A percentile compares a stretch with the other conserved stretches of the same genome.
Evolutionary conservation across 2,113 vertebrate genomes (phyloP).

Genomic region (Marcusenius ussheri): DNA sequence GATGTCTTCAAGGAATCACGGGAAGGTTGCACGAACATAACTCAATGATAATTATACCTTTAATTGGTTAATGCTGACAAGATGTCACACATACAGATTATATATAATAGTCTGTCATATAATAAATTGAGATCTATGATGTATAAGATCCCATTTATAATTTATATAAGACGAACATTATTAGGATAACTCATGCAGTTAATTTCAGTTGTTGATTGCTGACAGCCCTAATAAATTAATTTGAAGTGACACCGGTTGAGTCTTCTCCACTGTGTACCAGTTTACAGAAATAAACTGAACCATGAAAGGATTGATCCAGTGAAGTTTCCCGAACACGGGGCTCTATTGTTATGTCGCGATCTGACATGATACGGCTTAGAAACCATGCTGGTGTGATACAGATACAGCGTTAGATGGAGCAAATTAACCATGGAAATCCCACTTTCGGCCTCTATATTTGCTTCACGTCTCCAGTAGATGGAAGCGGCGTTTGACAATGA

Average conservation of each 20-base stretch:
- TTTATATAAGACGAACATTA: background rate
- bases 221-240: background rate
- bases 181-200: background rate
- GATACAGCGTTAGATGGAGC: conserved; percentile 61
- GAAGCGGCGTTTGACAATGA: conserved; percentile 53
- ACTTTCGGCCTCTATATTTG: conserved; percentile 52
- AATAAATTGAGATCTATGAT: background rate
- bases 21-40: background rate
- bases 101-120: background rate
- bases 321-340: conserved; percentile 22
- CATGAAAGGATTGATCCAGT: conserved; percentile 18
- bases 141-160: background rate
- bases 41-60: background rate
- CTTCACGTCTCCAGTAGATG: conserved; percentile 53
- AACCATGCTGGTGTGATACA: conserved; percentile 19
- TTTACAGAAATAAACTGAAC: background rate
- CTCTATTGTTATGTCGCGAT: background rate
- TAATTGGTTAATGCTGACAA: background rate
- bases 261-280: background rate
- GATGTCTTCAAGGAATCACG: background rate
- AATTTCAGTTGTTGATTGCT: background rate
- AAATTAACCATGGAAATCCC: conserved; percentile 64
- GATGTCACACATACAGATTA: background rate
- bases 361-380: background rate
- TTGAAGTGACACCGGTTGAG: background rate